Conservation (phyloP, 1,140 invertebrate genomes). For the Samia ricini region DNA sequence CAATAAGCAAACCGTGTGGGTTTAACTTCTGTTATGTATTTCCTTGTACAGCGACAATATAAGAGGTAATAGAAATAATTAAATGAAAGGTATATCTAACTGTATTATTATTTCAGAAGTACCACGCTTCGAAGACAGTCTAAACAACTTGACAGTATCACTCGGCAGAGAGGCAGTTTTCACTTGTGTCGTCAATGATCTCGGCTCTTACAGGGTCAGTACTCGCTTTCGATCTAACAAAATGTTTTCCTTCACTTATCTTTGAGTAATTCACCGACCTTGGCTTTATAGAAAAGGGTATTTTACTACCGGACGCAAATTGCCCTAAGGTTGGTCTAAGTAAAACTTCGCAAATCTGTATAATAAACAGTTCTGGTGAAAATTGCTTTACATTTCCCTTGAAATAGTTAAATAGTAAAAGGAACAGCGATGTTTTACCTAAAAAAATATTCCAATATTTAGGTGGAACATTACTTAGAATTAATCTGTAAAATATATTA, state of each 20-base stretch:
- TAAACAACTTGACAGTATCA: slow-evolving; percentile 88
- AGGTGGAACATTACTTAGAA: background rate
- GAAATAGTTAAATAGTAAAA: background rate
- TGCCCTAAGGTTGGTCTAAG: background rate
- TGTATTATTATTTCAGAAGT: slow-evolving; percentile 40
- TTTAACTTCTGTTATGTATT: background rate
- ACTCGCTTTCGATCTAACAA: slow-evolving; percentile 5
- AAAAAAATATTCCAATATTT: background rate
- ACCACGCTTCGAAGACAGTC: slow-evolving; percentile 87
- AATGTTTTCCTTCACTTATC: background rate
- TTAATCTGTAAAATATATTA: background rate
- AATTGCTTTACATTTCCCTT: background rate
- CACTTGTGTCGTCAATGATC: slow-evolving; percentile 88
- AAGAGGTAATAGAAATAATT: too few species aligned
- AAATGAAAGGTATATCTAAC: background rate
- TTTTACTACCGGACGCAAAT: background rate
- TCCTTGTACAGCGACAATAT: too few species aligned
- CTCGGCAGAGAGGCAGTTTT: slow-evolving; percentile 88
- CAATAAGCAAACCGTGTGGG: too few species aligned
- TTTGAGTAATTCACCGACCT: background rate
- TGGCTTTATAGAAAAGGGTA: background rate
- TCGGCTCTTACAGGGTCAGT: slow-evolving; percentile 87
- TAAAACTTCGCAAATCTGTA: background rate
- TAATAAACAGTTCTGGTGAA: background rate
- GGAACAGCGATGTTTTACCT: background rate